These are phyloP conservation scores for Gambusia affinis DNA, from an alignment of 2,113 vertebrate species.

Conservation along the genomic window DNA sequence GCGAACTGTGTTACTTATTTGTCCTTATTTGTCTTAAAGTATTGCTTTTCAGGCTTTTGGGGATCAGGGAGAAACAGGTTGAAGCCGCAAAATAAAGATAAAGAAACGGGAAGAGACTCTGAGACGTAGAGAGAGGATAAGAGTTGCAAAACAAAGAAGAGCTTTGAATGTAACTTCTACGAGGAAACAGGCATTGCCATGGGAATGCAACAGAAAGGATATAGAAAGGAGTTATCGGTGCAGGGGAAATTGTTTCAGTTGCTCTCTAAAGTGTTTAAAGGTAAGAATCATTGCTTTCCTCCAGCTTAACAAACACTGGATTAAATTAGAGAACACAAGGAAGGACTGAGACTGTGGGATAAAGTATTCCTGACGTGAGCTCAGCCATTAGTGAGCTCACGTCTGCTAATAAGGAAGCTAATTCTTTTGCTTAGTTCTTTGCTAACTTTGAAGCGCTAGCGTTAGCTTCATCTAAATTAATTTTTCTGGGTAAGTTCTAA, in stretches of 20 bases:
- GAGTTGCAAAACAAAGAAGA: conserved; percentile 19
- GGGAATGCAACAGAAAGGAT: conserved; percentile 25
- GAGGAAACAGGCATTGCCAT: conserved; percentile 12
- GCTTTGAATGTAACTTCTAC: conserved; percentile 8
- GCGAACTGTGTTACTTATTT: conserved; percentile 11
- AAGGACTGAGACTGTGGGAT: conserved; percentile 11
- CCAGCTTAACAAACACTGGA: conserved; percentile 9
- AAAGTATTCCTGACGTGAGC: background rate
- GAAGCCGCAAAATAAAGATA: background rate
- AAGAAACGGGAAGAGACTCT: conserved; percentile 14
- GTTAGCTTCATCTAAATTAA: no score
- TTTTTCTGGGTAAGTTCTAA: no score
- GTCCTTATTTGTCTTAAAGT: conserved; percentile 22
- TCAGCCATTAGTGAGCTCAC: background rate
- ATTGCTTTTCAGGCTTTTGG: conserved; percentile 17
- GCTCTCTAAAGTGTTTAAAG: conserved; percentile 31
- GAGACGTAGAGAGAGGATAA: conserved; percentile 6
- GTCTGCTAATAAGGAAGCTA: no score
- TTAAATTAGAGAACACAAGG: background rate
- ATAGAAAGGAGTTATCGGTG: conserved; percentile 18
- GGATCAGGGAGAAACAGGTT: conserved; percentile 2
- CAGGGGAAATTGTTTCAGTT: conserved; percentile 22
- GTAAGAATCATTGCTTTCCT: conserved; percentile 19
- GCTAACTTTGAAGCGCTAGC: background rate
- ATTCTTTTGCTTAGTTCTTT: conserved; percentile 1